Base-by-base conservation (phyloP, 2,113 vertebrate genomes). In the Ammospiza nelsoni region DNA sequence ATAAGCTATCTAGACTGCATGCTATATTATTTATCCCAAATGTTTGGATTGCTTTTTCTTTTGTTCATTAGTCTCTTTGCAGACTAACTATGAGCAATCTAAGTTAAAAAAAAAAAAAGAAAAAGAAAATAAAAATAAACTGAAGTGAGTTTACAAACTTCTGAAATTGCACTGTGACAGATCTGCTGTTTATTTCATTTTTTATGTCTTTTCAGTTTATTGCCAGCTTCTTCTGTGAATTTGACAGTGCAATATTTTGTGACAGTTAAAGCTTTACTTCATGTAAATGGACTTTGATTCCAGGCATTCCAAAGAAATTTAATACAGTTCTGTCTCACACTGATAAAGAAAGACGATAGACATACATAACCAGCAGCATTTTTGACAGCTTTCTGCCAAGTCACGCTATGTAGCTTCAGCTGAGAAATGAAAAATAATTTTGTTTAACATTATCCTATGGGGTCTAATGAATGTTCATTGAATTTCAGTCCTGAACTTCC, bases 401-500 rank as follows among this genome's bases (percentile, higher is more conserved):
- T 27, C 15, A 48, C 18, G 8, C 46, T 74, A 9, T 35, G 54
- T 27, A 27, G 12, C 39, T 74, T 74, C 39, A 80, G 39, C 46
- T 74, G 25, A 85, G 82, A 80, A 91, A 61, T 84, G 43, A 87
- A 82, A 89, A 82, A 51, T 74, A 27, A 39, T 71, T 89, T 83
- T 88, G 46, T 52, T 95, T 51, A 90, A 52, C 49, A 74, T 49
- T 80, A 67, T 41, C 28, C 37, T 44, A 9, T 24, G 33, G 46
- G 86, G 17, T 84, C 66, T 71, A 58, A 73, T 63, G 43, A 84
- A 37, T 85, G 43, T 87, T 95, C 79, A 84, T 25, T 88, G 67
- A 92, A 96, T 96, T 97, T 81, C 84, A 87, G 68, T 92, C 92
- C 76, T 94, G 90, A 94, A 52, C 63, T 94, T 90, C 84, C 57